phyloP scores from a whole-genome alignment of 2,797 vertebrate species.

The Galago senegalensis region DNA sequence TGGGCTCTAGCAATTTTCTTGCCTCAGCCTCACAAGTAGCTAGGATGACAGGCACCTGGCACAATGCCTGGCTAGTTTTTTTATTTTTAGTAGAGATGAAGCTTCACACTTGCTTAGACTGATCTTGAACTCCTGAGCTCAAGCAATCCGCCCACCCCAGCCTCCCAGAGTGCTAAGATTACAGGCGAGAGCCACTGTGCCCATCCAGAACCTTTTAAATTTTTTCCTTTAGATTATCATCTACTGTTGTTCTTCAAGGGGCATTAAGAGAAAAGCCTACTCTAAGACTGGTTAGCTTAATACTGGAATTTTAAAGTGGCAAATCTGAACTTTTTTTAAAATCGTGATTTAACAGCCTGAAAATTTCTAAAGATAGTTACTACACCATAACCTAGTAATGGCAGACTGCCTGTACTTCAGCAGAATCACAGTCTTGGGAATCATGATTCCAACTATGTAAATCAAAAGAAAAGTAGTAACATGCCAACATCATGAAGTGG shows the following conservation, averaged over 20 bases:
- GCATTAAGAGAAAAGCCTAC: neutral
- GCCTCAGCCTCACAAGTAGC: too few species aligned
- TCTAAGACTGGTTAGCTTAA: neutral
- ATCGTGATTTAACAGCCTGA: neutral
- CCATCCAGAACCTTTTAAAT: neutral
- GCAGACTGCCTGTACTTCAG: neutral
- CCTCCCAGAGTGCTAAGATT: too few species aligned
- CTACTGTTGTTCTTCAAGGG: neutral
- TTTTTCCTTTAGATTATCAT: neutral
- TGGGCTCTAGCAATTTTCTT: too few species aligned
- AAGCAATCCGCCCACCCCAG: too few species aligned
- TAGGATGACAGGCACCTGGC: too few species aligned
- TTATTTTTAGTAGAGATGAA: too few species aligned
- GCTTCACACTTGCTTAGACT: too few species aligned
- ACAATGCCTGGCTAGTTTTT: too few species aligned
- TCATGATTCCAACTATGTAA: slow-evolving; percentile 5
- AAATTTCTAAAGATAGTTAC: neutral
- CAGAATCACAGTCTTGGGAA: neutral
- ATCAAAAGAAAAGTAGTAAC: slow-evolving; percentile 48
- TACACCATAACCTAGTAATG: neutral
- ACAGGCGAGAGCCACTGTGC: neutral
- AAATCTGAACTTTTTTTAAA: slow-evolving; percentile 25
- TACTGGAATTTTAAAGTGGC: neutral
- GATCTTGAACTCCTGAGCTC: too few species aligned
- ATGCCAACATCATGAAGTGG: slow-evolving; percentile 22